phyloP scores from a whole-genome alignment of 2,113 vertebrate genomes.

The Lycaon pictus region DNA sequence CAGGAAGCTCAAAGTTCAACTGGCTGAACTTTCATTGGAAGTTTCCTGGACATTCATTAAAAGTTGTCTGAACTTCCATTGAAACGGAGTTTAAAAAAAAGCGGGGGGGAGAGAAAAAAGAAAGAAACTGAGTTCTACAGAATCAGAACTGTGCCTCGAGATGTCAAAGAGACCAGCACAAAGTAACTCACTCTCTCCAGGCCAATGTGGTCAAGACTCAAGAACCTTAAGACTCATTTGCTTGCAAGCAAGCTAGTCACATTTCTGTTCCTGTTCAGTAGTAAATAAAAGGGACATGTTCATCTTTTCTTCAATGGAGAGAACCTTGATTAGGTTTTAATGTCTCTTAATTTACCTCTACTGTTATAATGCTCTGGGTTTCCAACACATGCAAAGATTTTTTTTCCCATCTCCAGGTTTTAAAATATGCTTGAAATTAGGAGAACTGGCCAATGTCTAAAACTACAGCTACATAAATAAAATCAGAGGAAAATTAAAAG shows the following conservation, averaged over 20 bases:
- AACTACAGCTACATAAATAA: background rate
- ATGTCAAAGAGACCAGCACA: background rate
- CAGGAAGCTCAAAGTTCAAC: background rate
- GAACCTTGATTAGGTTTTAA: constrained; percentile 15
- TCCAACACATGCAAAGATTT: background rate
- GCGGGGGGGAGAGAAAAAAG: no score
- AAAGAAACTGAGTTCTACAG: background rate
- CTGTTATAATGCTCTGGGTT: background rate
- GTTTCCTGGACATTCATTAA: background rate
- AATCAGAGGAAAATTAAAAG: constrained; percentile 29
- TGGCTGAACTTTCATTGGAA: background rate
- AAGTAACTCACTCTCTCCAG: background rate
- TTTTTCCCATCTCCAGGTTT: background rate
- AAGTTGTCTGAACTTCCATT: background rate
- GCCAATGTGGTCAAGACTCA: background rate
- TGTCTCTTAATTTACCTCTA: background rate
- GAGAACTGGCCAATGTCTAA: background rate
- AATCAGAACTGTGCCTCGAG: background rate
- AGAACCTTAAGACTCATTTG: background rate
- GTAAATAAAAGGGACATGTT: background rate
- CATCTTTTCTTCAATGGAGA: background rate
- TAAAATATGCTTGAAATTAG: constrained; percentile 58
- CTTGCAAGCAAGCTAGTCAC: background rate
- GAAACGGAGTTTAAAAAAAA: background rate
- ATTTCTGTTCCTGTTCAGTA: background rate